Evolutionary conservation across 2,888 invertebrate species (phyloP).

Genomic region (Alitta virens): DNA sequence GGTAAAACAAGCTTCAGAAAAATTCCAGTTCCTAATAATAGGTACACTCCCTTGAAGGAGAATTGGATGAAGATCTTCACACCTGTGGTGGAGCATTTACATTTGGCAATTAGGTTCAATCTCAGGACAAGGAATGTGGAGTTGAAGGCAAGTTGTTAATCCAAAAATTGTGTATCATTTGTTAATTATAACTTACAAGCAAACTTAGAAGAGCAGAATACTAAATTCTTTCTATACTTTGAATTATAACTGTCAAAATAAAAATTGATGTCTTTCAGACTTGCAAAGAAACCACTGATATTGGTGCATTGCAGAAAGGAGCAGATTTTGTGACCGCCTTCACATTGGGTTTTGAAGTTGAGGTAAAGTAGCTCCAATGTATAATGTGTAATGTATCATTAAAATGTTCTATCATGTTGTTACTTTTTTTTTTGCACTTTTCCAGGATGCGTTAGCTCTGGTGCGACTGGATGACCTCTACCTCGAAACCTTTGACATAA

Average conservation of each 20-base stretch:
- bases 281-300: constrained; percentile 73
- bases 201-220: too few relatives aligned
- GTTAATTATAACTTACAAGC: not conserved
- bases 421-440: not conserved
- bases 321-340: constrained; percentile 98
- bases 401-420: not conserved
- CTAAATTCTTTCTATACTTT: too few relatives aligned
- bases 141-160: constrained; percentile 63
- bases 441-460: constrained; percentile 83
- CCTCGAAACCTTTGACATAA: constrained; percentile 93
- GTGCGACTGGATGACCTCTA: constrained; percentile 94
- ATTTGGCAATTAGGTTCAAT: constrained; percentile 92
- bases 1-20: constrained; percentile 43
- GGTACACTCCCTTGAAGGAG: constrained; percentile 91
- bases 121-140: constrained; percentile 87
- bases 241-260: too few relatives aligned
- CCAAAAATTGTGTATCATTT: constrained; percentile 1
- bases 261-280: constrained; percentile 54
- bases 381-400: not conserved
- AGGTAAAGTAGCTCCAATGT: constrained; percentile 54
- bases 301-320: constrained; percentile 90
- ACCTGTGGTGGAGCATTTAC: constrained; percentile 91
- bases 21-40: constrained; percentile 86
- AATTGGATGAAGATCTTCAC: constrained; percentile 96
- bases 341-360: constrained; percentile 92